Evolutionary conservation across 2,888 invertebrate species (phyloP).

Genomic region (Entomobrya multifasciata): DNA sequence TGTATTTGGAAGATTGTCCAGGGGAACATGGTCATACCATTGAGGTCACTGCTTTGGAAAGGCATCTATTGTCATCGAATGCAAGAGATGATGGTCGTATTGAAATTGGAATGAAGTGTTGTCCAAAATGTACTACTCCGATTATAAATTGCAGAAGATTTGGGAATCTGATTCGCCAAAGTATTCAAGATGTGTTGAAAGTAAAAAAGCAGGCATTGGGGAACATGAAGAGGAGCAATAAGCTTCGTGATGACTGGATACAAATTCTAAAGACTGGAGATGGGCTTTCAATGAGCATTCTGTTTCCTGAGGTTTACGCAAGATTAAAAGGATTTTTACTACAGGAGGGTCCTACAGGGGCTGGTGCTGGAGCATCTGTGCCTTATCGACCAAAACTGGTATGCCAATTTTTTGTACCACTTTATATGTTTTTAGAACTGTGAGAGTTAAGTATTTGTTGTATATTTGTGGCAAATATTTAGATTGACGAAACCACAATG

Average conservation of each 20-base stretch:
- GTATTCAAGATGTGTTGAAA: constrained; percentile 14
- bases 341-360: too few relatives aligned
- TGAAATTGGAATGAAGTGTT: constrained; percentile 40
- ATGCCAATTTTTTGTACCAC: too few relatives aligned
- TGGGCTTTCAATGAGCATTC: too few relatives aligned
- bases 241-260: constrained; percentile 31
- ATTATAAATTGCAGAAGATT: constrained; percentile 60
- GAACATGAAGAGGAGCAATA: constrained; percentile 17
- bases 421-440: too few relatives aligned
- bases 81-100: neutral
- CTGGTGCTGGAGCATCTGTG: too few relatives aligned
- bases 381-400: too few relatives aligned
- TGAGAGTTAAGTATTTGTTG: too few relatives aligned
- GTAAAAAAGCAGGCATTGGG: constrained; percentile 54
- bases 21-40: constrained; percentile 80
- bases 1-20: constrained; percentile 80
- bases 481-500: constrained; percentile 49
- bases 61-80: constrained; percentile 73
- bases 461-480: too few relatives aligned
- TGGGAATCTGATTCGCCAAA: constrained; percentile 29
- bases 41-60: constrained; percentile 81
- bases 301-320: too few relatives aligned
- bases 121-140: constrained; percentile 34
- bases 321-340: too few relatives aligned
- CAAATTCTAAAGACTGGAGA: too few relatives aligned